These are phyloP conservation scores for Platycnemis pennipes DNA, from an alignment of 2,888 invertebrate genomes.

Conservation along the genomic window DNA sequence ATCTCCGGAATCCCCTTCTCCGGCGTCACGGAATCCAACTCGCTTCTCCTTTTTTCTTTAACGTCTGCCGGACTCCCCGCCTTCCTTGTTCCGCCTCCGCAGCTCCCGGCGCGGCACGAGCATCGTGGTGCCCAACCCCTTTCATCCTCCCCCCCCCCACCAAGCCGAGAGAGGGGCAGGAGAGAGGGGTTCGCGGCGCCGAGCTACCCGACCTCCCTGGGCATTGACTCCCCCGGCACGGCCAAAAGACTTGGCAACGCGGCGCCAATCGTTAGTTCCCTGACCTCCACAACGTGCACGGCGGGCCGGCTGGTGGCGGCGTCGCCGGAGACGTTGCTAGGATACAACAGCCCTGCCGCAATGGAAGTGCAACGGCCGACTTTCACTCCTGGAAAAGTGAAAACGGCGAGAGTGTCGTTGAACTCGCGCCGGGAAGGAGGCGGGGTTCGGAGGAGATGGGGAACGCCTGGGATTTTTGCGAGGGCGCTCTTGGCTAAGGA, in stretches of 20 bases:
- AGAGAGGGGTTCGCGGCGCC: background rate
- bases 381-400: slow-evolving; percentile 65
- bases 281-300: slow-evolving; percentile 68
- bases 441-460: background rate
- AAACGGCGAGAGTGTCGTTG: slow-evolving; percentile 57
- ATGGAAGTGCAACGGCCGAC: slow-evolving; percentile 65
- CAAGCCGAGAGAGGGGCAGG: background rate
- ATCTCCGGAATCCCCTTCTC: background rate
- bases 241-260: slow-evolving; percentile 56
- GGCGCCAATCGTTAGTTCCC: slow-evolving; percentile 64
- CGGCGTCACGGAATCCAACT: background rate
- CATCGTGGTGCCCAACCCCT: background rate
- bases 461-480: background rate
- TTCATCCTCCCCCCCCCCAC: background rate
- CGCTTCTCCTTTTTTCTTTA: background rate
- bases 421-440: slow-evolving; percentile 27
- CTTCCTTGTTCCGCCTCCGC: background rate
- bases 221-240: slow-evolving; percentile 50
- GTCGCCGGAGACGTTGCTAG: slow-evolving; percentile 54
- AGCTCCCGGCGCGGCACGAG: background rate
- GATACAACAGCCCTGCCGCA: slow-evolving; percentile 56
- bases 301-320: slow-evolving; percentile 27
- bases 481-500: background rate
- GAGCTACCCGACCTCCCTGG: slow-evolving; percentile 50
- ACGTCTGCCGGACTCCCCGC: slow-evolving; percentile 2